A percentile compares a stretch with the other conserved stretches of the same genome.
Evolutionary conservation across 2,113 vertebrate species (phyloP).

Genomic region (Saguinus imperator): DNA sequence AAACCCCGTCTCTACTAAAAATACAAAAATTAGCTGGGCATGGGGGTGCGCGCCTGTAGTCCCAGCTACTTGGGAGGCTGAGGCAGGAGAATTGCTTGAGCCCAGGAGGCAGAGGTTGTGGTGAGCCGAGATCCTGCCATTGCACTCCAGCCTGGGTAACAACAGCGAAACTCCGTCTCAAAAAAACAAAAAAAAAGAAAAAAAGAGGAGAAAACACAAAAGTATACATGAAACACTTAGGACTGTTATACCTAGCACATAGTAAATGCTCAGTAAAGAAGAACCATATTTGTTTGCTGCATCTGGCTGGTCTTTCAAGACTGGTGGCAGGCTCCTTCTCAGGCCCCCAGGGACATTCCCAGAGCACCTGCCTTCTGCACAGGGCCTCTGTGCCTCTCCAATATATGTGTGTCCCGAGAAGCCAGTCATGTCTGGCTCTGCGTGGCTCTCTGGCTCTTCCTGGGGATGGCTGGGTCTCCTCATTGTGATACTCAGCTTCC

Average conservation of each 20-base stretch:
- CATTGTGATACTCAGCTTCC: background rate
- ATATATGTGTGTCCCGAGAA: rapidly evolving
- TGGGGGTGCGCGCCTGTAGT: no score
- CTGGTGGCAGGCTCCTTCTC: background rate
- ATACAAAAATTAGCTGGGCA: no score
- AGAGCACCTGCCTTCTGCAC: background rate
- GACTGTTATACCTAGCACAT: background rate
- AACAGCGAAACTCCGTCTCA: no score
- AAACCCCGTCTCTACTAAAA: no score
- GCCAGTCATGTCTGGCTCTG: background rate
- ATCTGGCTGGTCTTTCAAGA: background rate
- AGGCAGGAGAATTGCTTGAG: no score
- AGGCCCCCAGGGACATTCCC: background rate
- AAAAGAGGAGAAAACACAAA: background rate
- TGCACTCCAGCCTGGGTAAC: no score
- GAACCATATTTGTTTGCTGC: background rate
- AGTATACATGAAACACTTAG: rapidly evolving
- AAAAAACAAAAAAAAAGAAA: no score
- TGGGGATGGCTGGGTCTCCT: background rate
- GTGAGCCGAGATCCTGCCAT: no score
- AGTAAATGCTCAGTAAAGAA: rapidly evolving
- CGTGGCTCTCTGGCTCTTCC: background rate
- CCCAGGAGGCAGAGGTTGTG: no score
- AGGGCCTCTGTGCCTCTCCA: background rate
- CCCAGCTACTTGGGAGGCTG: no score